Evolutionary conservation across 2,888 invertebrate genomes (phyloP).

Genomic region (Hydroisotoma schaefferi): DNA sequence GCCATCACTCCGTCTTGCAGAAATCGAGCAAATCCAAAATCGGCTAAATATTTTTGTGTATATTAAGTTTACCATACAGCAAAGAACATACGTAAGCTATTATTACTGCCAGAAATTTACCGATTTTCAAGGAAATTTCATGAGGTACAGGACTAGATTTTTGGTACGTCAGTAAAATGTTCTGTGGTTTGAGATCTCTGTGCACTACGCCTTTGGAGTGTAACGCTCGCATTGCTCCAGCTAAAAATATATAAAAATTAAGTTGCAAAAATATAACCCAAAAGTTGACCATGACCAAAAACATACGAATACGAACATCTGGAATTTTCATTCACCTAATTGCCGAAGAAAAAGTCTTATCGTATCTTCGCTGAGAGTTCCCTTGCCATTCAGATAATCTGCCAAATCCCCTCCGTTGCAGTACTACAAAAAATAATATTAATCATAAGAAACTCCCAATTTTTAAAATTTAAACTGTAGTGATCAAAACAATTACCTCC

Average conservation of each 20-base stretch:
- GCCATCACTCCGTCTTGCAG: slow-evolving; percentile 99
- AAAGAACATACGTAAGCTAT: neutral
- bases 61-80: neutral
- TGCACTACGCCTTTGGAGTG: slow-evolving; percentile 98
- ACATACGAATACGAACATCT: neutral
- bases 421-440: slow-evolving; percentile 71
- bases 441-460: no score
- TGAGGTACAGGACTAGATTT: slow-evolving; percentile 67
- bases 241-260: slow-evolving; percentile 54
- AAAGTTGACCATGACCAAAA: neutral
- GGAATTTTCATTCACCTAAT: slow-evolving; percentile 67
- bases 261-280: neutral
- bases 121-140: slow-evolving; percentile 92
- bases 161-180: slow-evolving; percentile 88
- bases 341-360: slow-evolving; percentile 92
- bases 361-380: slow-evolving; percentile 94
- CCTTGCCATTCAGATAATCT: slow-evolving; percentile 92
- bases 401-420: slow-evolving; percentile 99
- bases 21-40: slow-evolving; percentile 99
- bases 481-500: slow-evolving; percentile 72
- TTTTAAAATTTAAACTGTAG: no score
- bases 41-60: slow-evolving; percentile 62
- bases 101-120: slow-evolving; percentile 60
- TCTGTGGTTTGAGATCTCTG: slow-evolving; percentile 98
- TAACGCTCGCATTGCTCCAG: slow-evolving; percentile 95